Evolutionary conservation across 64 coral and sea anemone species (phyloP).

Genomic region (Stylophora pistillata): DNA sequence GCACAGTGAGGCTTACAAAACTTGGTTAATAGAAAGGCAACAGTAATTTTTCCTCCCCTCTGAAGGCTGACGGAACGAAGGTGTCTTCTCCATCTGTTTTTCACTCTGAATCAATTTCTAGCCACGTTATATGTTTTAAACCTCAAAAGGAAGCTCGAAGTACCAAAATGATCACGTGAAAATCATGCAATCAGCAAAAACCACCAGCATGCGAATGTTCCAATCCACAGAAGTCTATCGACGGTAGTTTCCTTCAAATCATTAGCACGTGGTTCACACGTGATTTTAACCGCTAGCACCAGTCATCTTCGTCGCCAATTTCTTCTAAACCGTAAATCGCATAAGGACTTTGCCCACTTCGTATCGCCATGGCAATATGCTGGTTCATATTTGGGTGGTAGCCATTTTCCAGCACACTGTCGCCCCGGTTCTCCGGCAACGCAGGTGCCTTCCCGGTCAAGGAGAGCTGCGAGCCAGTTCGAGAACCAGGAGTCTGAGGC

Average conservation of each 20-base stretch:
- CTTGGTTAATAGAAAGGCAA: conserved; percentile 25
- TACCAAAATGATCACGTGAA: neutral
- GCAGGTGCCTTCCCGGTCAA: conserved; percentile 82
- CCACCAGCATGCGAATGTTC: conserved; percentile 2
- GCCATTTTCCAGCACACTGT: conserved; percentile 89
- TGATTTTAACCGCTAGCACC: conserved; percentile 73
- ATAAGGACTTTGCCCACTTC: conserved; percentile 96
- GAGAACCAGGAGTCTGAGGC: conserved; percentile 80
- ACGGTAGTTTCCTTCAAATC: neutral
- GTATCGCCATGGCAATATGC: conserved; percentile 99
- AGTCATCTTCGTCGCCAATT: conserved; percentile 92
- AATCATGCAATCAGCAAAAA: conserved; percentile 6
- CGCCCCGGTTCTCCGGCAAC: conserved; percentile 75
- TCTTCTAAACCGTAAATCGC: conserved; percentile 98
- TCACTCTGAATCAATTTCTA: neutral
- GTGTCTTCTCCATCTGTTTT: neutral
- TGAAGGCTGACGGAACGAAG: neutral
- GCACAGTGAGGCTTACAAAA: conserved; percentile 15
- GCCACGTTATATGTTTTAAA: neutral
- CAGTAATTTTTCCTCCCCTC: neutral
- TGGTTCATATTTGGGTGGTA: conserved; percentile 99
- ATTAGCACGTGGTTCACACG: conserved; percentile 24
- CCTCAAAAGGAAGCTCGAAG: neutral
- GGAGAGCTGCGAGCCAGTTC: conserved; percentile 85
- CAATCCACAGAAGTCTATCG: neutral